phyloP scores from a whole-genome alignment of 2,113 vertebrate species.

The Stigmatopora nigra region DNA sequence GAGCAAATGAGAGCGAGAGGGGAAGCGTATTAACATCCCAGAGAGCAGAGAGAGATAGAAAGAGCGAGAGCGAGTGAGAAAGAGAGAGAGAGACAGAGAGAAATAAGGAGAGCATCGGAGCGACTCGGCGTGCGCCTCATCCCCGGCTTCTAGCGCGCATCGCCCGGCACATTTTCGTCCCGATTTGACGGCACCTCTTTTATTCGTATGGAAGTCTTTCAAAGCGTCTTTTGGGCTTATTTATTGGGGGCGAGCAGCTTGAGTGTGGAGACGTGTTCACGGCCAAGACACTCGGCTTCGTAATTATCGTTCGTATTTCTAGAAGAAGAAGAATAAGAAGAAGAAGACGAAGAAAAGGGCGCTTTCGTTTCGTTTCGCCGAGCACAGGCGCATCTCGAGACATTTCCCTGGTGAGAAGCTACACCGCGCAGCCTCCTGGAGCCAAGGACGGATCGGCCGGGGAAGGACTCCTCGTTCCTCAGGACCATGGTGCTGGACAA shows the following conservation, averaged over 20 bases:
- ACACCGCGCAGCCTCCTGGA: constrained; percentile 74
- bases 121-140: constrained; percentile 46
- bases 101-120: constrained; percentile 43
- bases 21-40: constrained; percentile 55
- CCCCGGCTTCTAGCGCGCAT: constrained; percentile 34
- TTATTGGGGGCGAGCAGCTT: constrained; percentile 52
- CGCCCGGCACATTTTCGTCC: constrained; percentile 32
- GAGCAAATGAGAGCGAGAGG: constrained; percentile 76
- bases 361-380: neutral
- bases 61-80: too few species aligned
- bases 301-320: constrained; percentile 53
- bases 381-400: constrained; percentile 29
- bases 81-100: too few species aligned
- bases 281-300: constrained; percentile 37
- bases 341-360: neutral
- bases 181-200: constrained; percentile 49
- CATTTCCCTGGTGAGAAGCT: constrained; percentile 53
- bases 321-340: neutral
- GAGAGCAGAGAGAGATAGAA: neutral
- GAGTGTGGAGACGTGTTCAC: constrained; percentile 52
- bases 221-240: constrained; percentile 47
- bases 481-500: constrained; percentile 99
- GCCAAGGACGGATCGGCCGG: constrained; percentile 81
- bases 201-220: constrained; percentile 69
- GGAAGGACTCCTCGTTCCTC: constrained; percentile 77